Evolutionary conservation across 1,140 invertebrate genomes (phyloP).

Genomic region (Heterodera schachtii): DNA sequence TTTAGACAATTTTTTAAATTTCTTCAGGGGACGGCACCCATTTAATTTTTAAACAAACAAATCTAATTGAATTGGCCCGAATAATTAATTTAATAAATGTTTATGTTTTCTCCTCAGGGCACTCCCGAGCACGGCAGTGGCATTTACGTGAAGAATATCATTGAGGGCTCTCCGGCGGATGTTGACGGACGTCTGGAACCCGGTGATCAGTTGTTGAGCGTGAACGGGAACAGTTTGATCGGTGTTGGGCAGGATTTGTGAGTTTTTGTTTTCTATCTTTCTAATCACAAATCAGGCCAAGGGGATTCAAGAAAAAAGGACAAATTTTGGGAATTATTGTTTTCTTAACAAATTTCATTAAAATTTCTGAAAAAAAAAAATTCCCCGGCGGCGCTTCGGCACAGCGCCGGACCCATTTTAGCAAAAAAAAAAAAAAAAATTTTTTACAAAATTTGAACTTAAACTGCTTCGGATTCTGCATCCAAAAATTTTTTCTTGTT

Average conservation of each 20-base stretch:
- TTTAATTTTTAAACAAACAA: too few species aligned
- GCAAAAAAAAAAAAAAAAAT: neutral
- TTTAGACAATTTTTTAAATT: neutral
- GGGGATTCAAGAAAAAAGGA: too few species aligned
- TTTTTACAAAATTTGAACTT: neutral
- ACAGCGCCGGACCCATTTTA: neutral
- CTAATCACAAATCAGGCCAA: too few species aligned
- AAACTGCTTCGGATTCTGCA: too few species aligned
- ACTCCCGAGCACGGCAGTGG: conserved; percentile 53
- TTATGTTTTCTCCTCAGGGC: conserved; percentile 38
- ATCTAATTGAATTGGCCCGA: too few species aligned
- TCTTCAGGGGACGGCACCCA: too few species aligned
- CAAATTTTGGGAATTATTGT: too few species aligned
- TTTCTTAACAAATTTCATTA: too few species aligned
- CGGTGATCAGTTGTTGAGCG: conserved; percentile 93
- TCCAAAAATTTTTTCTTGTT: too few species aligned
- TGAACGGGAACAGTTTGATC: conserved; percentile 92
- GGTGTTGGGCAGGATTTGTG: conserved; percentile 93
- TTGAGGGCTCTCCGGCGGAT: conserved; percentile 65
- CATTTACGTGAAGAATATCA: conserved; percentile 65
- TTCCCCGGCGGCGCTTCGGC: too few species aligned
- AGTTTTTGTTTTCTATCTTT: conserved; percentile 69
- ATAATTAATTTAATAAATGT: neutral
- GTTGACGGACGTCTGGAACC: conserved; percentile 87
- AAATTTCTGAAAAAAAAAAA: too few species aligned